phyloP scores from a whole-genome alignment of 2,888 invertebrate genomes.

The Dione juno region DNA sequence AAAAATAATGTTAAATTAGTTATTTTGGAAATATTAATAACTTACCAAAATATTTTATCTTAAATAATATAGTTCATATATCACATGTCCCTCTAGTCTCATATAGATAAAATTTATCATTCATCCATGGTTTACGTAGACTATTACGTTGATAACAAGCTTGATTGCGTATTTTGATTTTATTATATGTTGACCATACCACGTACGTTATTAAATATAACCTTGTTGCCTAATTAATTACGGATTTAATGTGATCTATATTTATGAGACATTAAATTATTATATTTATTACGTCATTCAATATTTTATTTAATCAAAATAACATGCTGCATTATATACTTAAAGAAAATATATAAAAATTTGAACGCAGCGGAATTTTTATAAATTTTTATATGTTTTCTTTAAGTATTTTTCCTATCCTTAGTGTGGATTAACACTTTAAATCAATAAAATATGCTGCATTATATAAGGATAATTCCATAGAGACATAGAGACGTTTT shows the following conservation, averaged over 20 bases:
- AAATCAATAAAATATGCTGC: too few relatives aligned
- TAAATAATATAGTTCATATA: background rate
- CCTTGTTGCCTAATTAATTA: slow-evolving; percentile 3
- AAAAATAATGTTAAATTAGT: too few relatives aligned
- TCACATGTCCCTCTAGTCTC: slow-evolving; percentile 12
- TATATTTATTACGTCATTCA: background rate
- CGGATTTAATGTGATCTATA: background rate
- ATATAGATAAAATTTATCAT: slow-evolving; percentile 39
- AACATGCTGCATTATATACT: too few relatives aligned
- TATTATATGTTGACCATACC: slow-evolving; percentile 24
- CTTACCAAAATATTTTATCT: background rate
- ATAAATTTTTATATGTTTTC: too few relatives aligned
- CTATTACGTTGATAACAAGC: slow-evolving; percentile 30
- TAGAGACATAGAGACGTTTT: too few relatives aligned
- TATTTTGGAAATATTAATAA: background rate
- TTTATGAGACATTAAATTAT: background rate
- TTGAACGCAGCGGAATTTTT: too few relatives aligned
- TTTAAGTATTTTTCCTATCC: too few relatives aligned
- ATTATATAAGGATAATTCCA: too few relatives aligned
- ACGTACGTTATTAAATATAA: slow-evolving; percentile 1
- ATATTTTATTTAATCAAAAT: background rate
- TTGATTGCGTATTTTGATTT: slow-evolving; percentile 34
- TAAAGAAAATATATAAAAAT: too few relatives aligned
- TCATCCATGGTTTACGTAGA: slow-evolving; percentile 23
- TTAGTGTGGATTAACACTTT: too few relatives aligned